A percentile compares a stretch with the other conserved stretches of the same genome.
Conservation (phyloP, 2,797 vertebrate species). For the Hydrocynus forskahlii region DNA sequence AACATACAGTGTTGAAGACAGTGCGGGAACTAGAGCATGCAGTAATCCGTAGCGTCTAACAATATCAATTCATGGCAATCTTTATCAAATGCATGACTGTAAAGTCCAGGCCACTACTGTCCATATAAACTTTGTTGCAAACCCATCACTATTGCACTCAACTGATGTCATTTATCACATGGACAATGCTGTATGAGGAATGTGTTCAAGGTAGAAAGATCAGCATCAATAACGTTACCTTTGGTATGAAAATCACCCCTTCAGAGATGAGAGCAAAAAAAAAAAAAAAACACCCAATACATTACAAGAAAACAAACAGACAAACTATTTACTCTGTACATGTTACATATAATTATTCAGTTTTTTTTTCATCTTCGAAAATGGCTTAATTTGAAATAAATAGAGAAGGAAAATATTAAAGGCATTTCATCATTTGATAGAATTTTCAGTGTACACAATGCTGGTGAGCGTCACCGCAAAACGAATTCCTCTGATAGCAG, state of each 20-base stretch:
- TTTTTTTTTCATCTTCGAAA: conserved; percentile 25
- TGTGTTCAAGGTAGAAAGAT: conserved; percentile 15
- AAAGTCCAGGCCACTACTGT: not conserved
- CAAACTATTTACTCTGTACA: conserved; percentile 42
- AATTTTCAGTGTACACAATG: conserved; percentile 32
- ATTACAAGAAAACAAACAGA: not conserved
- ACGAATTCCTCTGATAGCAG: conserved; percentile 3
- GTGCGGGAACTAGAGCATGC: not conserved
- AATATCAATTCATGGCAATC: not conserved
- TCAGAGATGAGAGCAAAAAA: conserved; percentile 31
- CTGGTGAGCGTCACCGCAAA: conserved; percentile 37
- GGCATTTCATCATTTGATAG: conserved; percentile 30
- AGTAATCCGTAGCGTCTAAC: not conserved
- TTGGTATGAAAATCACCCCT: conserved; percentile 44
- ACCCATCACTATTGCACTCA: conserved; percentile 21
- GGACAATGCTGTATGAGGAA: conserved; percentile 12
- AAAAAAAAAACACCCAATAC: not conserved
- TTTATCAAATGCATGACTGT: not conserved
- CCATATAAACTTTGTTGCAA: conserved; percentile 12
- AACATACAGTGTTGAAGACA: conserved; percentile 14
- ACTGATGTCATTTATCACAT: not conserved
- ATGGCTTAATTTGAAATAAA: conserved; percentile 49
- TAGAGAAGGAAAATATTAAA: conserved; percentile 38
- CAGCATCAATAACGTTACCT: conserved; percentile 14
- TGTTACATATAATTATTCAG: conserved; percentile 21